Conservation (phyloP, 2,888 invertebrate genomes). For the Operophtera brumata region DNA sequence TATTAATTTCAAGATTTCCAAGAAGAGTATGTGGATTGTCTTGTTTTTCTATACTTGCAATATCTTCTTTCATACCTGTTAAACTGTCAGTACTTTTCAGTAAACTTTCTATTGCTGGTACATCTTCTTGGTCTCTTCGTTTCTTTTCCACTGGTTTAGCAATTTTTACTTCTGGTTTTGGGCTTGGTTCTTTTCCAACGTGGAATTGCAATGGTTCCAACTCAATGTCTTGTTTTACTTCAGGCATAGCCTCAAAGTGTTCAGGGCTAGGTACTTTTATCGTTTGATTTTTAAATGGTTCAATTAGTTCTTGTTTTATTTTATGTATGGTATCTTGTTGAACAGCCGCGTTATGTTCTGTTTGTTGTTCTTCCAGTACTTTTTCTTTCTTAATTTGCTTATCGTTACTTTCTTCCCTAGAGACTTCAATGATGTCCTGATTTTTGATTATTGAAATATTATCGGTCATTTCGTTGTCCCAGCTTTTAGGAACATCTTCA, state of each 20-base stretch:
- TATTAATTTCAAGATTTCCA: conserved; percentile 9
- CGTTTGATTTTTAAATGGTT: neutral
- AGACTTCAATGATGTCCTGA: conserved; percentile 12
- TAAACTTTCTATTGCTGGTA: neutral
- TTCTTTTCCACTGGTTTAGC: conserved; percentile 67
- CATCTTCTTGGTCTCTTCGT: conserved; percentile 44
- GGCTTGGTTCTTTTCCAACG: conserved; percentile 34
- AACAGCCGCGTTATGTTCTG: neutral
- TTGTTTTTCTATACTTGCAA: neutral
- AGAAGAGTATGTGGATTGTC: neutral
- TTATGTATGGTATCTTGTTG: neutral
- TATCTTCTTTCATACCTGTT: conserved; percentile 5
- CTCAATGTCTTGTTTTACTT: conserved; percentile 9
- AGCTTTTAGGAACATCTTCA: neutral
- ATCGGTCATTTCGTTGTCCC: conserved; percentile 11
- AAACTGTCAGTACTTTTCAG: conserved; percentile 6
- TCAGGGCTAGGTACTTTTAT: conserved; percentile 13
- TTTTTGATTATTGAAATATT: conserved; percentile 12
- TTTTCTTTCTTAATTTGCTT: conserved; percentile 48
- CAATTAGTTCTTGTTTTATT: conserved; percentile 7
- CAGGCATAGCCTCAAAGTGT: conserved; percentile 27
- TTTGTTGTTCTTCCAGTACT: conserved; percentile 31
- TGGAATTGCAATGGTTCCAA: conserved; percentile 2
- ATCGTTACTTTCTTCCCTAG: conserved; percentile 27
- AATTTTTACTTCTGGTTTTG: conserved; percentile 59